A percentile compares a stretch with the other conserved stretches of the same genome.
These are phyloP conservation scores for Bubalus kerabau DNA, from an alignment of 2,113 vertebrate genomes.

Conservation along the genomic window DNA sequence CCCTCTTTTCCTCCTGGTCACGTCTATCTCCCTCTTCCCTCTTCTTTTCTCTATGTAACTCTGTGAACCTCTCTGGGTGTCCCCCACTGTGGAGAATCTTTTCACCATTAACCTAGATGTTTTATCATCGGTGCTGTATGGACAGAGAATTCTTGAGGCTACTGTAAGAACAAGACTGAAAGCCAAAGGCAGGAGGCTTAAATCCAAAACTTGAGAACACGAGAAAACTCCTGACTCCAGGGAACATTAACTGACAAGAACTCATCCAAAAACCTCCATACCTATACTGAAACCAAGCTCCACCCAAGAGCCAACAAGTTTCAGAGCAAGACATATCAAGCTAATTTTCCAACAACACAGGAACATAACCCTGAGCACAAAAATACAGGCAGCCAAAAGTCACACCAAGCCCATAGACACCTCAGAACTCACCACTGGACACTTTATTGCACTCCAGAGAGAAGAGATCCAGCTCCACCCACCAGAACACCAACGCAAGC, in stretches of 20 bases:
- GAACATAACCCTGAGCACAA: not conserved
- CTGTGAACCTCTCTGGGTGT: not conserved
- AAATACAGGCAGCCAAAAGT: not conserved
- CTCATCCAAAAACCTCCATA: not conserved
- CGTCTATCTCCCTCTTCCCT: not conserved
- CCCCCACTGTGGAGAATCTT: not conserved
- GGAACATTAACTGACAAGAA: not conserved
- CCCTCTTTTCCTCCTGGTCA: not conserved
- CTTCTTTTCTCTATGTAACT: not conserved
- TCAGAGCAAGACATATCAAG: not conserved
- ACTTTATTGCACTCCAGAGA: not conserved
- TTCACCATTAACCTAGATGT: not conserved
- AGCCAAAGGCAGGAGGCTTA: not conserved
- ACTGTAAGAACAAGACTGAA: not conserved
- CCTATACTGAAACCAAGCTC: not conserved
- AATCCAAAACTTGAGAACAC: not conserved
- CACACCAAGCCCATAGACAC: not conserved
- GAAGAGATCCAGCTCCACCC: not conserved
- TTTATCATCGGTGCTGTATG: not conserved
- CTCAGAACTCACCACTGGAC: not conserved
- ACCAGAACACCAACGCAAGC: accelerated
- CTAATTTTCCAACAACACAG: not conserved
- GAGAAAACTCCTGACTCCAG: not conserved
- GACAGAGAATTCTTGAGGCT: not conserved
- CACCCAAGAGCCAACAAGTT: not conserved